These are phyloP conservation scores for Dipodomys stephensi DNA, from an alignment of 2,113 vertebrate species.

Conservation along the genomic window DNA sequence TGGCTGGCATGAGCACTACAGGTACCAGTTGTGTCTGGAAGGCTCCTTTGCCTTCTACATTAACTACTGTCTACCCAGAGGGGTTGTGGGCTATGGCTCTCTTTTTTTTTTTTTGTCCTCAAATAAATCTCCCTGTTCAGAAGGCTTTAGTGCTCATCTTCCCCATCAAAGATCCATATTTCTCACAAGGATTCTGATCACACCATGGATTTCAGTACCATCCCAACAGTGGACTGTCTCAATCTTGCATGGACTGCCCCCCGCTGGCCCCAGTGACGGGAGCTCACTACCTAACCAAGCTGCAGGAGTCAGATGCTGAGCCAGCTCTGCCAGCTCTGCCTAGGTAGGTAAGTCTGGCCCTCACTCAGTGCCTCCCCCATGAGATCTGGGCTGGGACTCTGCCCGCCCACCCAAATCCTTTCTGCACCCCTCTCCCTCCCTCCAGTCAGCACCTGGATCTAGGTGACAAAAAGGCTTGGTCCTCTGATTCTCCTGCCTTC, in stretches of 20 bases:
- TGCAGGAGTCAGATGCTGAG: not conserved
- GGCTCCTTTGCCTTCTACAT: not conserved
- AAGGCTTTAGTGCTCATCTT: not conserved
- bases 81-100: not conserved
- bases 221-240: not conserved
- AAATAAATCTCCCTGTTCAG: not conserved
- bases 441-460: not conserved
- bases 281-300: not conserved
- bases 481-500: not conserved
- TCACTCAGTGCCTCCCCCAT: not conserved
- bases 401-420: too few relatives aligned
- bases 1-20: too few relatives aligned
- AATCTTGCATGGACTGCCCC: not conserved
- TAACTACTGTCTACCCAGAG: not conserved
- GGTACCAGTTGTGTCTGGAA: not conserved
- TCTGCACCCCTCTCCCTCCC: not conserved
- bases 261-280: rapidly evolving
- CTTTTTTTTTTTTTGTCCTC: not conserved
- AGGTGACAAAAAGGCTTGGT: not conserved
- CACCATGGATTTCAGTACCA: not conserved
- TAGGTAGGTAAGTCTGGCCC: rapidly evolving
- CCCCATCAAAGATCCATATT: not conserved
- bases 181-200: not conserved
- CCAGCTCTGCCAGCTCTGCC: not conserved
- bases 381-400: not conserved